Conservation (phyloP, 2,797 vertebrate genomes). For the Hippopotamyrus pictus region DNA sequence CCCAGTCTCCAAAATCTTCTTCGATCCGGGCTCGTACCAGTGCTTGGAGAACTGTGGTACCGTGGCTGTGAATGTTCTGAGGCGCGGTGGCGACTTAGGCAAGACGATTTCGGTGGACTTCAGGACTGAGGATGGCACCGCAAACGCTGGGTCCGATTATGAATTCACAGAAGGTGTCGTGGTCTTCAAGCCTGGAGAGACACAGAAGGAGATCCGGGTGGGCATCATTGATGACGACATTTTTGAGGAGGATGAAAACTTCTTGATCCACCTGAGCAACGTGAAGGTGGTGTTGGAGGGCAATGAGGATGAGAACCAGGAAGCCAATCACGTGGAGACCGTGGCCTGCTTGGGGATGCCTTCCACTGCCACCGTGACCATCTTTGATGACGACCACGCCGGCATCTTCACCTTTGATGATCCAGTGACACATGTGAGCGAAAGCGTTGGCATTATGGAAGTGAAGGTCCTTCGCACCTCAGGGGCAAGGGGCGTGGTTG, state of each 20-base stretch:
- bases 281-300: slow-evolving; percentile 67
- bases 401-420: slow-evolving; percentile 99
- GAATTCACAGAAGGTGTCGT: slow-evolving; percentile 95
- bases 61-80: slow-evolving; percentile 81
- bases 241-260: slow-evolving; percentile 98
- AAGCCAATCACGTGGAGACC: slow-evolving; percentile 67
- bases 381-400: slow-evolving; percentile 96
- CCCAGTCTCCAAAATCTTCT: slow-evolving; percentile 85
- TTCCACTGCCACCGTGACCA: slow-evolving; percentile 84
- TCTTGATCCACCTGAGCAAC: slow-evolving; percentile 88
- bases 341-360: slow-evolving; percentile 80
- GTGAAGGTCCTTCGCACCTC: slow-evolving; percentile 94
- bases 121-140: slow-evolving; percentile 92
- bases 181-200: slow-evolving; percentile 90
- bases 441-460: slow-evolving; percentile 94
- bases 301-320: slow-evolving; percentile 61
- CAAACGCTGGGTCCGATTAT: slow-evolving; percentile 95
- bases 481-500: slow-evolving; percentile 88
- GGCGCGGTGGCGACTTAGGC: slow-evolving; percentile 83
- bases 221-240: slow-evolving; percentile 97
- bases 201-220: slow-evolving; percentile 86
- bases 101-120: slow-evolving; percentile 86
- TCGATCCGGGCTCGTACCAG: slow-evolving; percentile 91
- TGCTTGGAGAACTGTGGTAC: slow-evolving; percentile 98
- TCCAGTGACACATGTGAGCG: slow-evolving; percentile 82